Percentiles rank a stretch among this genome's conserved stretches.
phyloP scores from a whole-genome alignment of 2,888 invertebrate species.

The Drosophila acutilabella region DNA sequence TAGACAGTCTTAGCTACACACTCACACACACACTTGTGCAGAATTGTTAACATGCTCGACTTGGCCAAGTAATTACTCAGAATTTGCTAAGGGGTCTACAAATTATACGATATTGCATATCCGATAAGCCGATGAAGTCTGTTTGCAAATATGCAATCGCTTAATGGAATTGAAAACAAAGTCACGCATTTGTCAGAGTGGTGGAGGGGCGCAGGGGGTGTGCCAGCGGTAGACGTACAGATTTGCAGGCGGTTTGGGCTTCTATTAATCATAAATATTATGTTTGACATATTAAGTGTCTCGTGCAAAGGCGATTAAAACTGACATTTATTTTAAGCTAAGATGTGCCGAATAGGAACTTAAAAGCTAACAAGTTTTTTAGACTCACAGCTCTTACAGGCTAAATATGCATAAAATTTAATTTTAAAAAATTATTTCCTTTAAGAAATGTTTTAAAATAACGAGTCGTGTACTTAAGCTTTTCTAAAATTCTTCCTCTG shows the following conservation, averaged over 20 bases:
- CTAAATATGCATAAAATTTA: too few species aligned
- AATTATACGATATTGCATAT: slow-evolving; percentile 64
- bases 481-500: too few species aligned
- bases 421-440: too few species aligned
- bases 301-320: slow-evolving; percentile 8
- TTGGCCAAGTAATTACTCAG: slow-evolving; percentile 67
- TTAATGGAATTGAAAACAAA: slow-evolving; percentile 42
- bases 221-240: background rate
- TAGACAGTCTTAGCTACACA: too few species aligned
- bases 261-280: slow-evolving; percentile 26
- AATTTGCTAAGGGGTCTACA: slow-evolving; percentile 60
- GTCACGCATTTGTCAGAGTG: slow-evolving; percentile 30
- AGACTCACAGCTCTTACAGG: too few species aligned
- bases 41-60: slow-evolving; percentile 24
- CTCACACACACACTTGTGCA: background rate
- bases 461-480: too few species aligned
- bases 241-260: background rate
- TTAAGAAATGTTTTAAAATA: too few species aligned
- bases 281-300: slow-evolving; percentile 31
- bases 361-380: too few species aligned
- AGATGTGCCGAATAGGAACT: background rate
- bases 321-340: slow-evolving; percentile 7
- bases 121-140: slow-evolving; percentile 62
- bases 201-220: background rate
- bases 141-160: slow-evolving; percentile 52